phyloP scores from a whole-genome alignment of 64 coral and sea anemone species.

The Anthopleura sola region DNA sequence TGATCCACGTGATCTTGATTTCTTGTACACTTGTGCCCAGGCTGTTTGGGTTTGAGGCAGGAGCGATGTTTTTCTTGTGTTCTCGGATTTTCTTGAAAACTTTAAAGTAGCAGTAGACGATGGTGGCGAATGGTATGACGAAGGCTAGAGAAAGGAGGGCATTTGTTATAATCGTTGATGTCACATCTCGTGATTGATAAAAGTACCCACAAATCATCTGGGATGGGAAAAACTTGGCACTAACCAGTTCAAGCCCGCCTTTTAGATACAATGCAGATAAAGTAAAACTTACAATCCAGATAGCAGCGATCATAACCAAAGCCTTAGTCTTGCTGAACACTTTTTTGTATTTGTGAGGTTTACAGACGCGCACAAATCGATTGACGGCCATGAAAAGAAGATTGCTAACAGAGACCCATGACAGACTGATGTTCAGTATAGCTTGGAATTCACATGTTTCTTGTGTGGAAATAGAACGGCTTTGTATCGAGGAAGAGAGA shows the following conservation, averaged over 20 bases:
- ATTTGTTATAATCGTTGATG: constrained; percentile 9
- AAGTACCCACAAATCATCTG: neutral
- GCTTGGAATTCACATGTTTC: constrained; percentile 46
- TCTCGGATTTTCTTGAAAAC: constrained; percentile 32
- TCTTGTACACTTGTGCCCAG: constrained; percentile 39
- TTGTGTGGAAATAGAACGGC: constrained; percentile 6
- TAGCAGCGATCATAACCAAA: neutral
- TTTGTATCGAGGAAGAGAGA: neutral
- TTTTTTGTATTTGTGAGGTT: constrained; percentile 20
- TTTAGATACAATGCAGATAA: neutral
- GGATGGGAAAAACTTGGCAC: neutral
- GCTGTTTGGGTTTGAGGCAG: neutral
- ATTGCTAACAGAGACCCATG: constrained; percentile 4
- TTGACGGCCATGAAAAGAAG: constrained; percentile 40
- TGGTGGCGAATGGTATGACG: constrained; percentile 3
- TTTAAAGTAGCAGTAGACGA: constrained; percentile 27
- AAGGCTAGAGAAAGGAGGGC: neutral
- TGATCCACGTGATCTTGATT: constrained; percentile 52
- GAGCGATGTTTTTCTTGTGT: constrained; percentile 7
- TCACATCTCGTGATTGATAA: neutral
- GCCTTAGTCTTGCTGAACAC: constrained; percentile 10
- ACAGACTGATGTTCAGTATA: neutral
- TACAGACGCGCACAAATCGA: constrained; percentile 37
- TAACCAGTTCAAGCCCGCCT: neutral
- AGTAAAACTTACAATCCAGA: neutral